Evolutionary conservation across 2,888 invertebrate species (phyloP).

Genomic region (Drosophila neotestacea): DNA sequence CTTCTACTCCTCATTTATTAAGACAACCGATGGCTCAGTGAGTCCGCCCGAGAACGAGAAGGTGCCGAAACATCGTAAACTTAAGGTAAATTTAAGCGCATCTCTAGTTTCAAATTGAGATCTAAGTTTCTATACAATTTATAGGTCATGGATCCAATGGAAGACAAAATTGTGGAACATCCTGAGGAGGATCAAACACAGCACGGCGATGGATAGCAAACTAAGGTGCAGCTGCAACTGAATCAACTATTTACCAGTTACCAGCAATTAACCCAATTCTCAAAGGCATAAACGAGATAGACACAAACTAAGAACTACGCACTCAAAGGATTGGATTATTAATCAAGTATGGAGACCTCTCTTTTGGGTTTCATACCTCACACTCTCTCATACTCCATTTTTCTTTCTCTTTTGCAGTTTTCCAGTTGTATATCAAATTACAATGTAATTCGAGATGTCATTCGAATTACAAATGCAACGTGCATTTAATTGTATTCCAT

Average conservation of each 20-base stretch:
- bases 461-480: not conserved
- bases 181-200: slow-evolving; percentile 80
- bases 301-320: not conserved
- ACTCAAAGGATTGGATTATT: slow-evolving; percentile 1
- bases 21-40: slow-evolving; percentile 87
- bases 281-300: slow-evolving; percentile 3
- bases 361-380: not conserved
- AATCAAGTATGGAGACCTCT: not conserved
- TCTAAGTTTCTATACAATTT: not conserved
- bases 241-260: slow-evolving; percentile 25
- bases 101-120: not conserved
- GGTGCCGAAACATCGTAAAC: slow-evolving; percentile 71
- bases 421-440: not conserved
- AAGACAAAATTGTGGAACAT: slow-evolving; percentile 47
- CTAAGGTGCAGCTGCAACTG: slow-evolving; percentile 29
- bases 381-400: not conserved
- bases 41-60: slow-evolving; percentile 83
- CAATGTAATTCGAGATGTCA: not conserved
- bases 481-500: not conserved
- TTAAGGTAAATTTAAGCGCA: slow-evolving; percentile 56
- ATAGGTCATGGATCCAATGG: slow-evolving; percentile 7
- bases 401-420: not conserved
- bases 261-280: slow-evolving; percentile 17
- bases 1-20: slow-evolving; percentile 90
- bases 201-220: slow-evolving; percentile 74